Conservation (phyloP, 2,888 invertebrate genomes). For the Lomographa bimaculata region DNA sequence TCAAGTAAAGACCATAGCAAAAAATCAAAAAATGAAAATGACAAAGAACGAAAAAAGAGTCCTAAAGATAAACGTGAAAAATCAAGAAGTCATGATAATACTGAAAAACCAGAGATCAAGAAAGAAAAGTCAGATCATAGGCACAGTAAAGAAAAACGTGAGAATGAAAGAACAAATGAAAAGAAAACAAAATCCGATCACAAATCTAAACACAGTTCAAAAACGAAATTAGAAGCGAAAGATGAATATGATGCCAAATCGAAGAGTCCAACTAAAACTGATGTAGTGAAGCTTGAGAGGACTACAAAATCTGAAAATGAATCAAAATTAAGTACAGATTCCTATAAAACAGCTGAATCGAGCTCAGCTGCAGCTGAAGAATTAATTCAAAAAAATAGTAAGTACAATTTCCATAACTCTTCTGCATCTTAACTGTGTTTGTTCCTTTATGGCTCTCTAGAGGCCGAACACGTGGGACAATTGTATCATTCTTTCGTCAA, state of each 20-base stretch:
- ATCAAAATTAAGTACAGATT: conserved; percentile 24
- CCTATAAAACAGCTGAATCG: conserved; percentile 20
- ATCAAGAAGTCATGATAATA: conserved; percentile 28
- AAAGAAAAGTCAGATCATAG: conserved; percentile 29
- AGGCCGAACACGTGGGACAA: too few species aligned
- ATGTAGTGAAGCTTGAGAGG: conserved; percentile 30
- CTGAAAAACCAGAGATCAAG: conserved; percentile 26
- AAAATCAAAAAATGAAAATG: conserved; percentile 33
- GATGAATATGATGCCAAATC: conserved; percentile 32
- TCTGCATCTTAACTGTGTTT: too few species aligned
- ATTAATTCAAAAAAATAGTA: conserved; percentile 13
- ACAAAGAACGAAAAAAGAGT: conserved; percentile 27
- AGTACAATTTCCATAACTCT: conserved; percentile 8
- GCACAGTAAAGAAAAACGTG: conserved; percentile 21
- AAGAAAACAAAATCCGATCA: conserved; percentile 25
- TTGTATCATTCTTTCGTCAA: too few species aligned
- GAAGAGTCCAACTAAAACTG: conserved; percentile 35
- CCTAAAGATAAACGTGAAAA: conserved; percentile 35
- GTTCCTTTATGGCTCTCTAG: too few species aligned
- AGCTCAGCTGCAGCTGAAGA: conserved; percentile 14
- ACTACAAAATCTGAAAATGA: conserved; percentile 28
- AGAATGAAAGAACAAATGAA: conserved; percentile 28
- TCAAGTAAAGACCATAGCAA: conserved; percentile 32
- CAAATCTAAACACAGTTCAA: conserved; percentile 20
- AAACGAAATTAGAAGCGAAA: conserved; percentile 28